Percentiles rank a stretch among this genome's conserved stretches.
These are phyloP conservation scores for Oryzaephilus surinamensis DNA, from an alignment of 1,140 invertebrate genomes.

Conservation along the genomic window DNA sequence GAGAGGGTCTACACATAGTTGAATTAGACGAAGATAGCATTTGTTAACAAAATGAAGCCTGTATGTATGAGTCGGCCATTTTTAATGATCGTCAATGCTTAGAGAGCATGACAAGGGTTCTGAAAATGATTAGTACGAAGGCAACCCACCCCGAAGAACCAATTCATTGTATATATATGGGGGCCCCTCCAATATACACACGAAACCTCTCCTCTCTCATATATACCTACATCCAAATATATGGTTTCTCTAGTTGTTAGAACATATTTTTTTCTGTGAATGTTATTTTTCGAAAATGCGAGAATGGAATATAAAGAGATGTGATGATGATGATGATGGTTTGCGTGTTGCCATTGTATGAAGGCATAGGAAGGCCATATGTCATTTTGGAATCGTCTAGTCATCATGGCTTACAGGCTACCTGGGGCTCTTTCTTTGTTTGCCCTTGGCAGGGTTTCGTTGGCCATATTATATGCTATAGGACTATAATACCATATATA, in stretches of 20 bases:
- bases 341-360: too few relatives aligned
- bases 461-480: constrained; percentile 5
- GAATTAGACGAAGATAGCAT: too few relatives aligned
- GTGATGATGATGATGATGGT: constrained; percentile 14
- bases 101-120: constrained; percentile 23
- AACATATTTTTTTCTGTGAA: constrained; percentile 13
- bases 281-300: constrained; percentile 21
- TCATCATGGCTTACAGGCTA: constrained; percentile 11
- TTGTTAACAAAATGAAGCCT: constrained; percentile 21
- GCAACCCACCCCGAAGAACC: constrained; percentile 17
- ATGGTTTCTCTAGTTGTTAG: constrained; percentile 21
- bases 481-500: too few relatives aligned
- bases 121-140: constrained; percentile 24
- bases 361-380: constrained; percentile 17
- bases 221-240: constrained; percentile 15
- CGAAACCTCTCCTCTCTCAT: constrained; percentile 8
- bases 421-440: constrained; percentile 10
- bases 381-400: constrained; percentile 18
- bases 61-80: constrained; percentile 21
- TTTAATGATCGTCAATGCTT: constrained; percentile 27
- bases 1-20: too few relatives aligned
- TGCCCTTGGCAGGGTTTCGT: not conserved
- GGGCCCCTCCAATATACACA: too few relatives aligned
- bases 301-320: constrained; percentile 20
- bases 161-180: constrained; percentile 12